phyloP scores from a whole-genome alignment of 1,140 invertebrate genomes.

The Venustaconcha ellipsiformis region DNA sequence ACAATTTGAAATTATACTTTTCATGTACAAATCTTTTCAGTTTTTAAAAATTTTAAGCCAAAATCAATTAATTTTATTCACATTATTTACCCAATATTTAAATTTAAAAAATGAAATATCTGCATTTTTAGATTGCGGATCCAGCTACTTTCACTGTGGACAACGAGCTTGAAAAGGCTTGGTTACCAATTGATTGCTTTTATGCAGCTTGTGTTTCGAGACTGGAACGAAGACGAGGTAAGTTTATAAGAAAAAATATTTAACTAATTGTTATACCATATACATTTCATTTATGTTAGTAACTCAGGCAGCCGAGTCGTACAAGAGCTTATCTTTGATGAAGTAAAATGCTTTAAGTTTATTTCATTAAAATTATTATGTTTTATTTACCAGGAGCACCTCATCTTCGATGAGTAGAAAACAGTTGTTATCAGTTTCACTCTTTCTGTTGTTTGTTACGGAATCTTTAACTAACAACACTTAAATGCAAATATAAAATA shows the following conservation, averaged over 20 bases:
- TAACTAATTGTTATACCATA: not conserved
- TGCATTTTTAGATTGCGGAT: slow-evolving; percentile 52
- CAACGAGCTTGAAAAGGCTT: slow-evolving; percentile 60
- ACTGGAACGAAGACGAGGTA: slow-evolving; percentile 64
- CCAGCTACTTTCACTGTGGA: slow-evolving; percentile 64
- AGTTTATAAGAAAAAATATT: not conserved
- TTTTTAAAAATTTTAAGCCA: not conserved
- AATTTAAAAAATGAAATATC: not conserved
- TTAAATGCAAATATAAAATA: too few relatives aligned
- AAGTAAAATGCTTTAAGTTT: too few relatives aligned
- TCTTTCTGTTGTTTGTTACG: too few relatives aligned
- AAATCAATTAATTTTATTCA: not conserved
- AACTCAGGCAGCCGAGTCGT: too few relatives aligned
- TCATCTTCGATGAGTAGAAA: too few relatives aligned
- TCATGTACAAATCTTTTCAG: not conserved
- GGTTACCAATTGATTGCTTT: slow-evolving; percentile 66
- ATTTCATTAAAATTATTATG: too few relatives aligned
- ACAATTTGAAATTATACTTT: too few relatives aligned
- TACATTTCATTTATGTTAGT: not conserved
- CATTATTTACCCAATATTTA: not conserved
- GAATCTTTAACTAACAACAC: too few relatives aligned
- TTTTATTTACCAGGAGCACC: too few relatives aligned
- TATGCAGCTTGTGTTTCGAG: slow-evolving; percentile 60
- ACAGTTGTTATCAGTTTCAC: too few relatives aligned
- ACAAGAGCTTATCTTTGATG: too few relatives aligned